These are phyloP conservation scores for Aphelenchoides avenae DNA, from an alignment of 1,140 invertebrate genomes.

Conservation along the genomic window DNA sequence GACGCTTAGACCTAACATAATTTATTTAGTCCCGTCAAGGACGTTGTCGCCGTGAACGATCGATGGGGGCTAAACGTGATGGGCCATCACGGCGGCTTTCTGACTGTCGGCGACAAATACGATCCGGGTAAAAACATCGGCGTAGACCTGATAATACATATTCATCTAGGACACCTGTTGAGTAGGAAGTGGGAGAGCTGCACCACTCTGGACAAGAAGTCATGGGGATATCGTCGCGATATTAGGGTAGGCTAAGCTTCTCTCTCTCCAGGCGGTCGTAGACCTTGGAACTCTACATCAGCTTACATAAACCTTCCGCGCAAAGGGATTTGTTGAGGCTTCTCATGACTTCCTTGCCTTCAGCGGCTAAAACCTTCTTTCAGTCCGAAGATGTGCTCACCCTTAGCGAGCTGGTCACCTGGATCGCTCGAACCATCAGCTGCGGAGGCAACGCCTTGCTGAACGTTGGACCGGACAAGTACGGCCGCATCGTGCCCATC, in stretches of 20 bases:
- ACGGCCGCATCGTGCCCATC: slow-evolving; percentile 70
- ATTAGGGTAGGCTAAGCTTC: slow-evolving; percentile 12
- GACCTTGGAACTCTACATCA: slow-evolving; percentile 9
- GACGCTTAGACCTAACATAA: background rate
- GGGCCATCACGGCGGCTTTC: slow-evolving; percentile 83
- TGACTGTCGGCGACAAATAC: slow-evolving; percentile 74
- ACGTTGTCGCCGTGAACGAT: slow-evolving; percentile 81
- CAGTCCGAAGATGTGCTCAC: slow-evolving; percentile 56
- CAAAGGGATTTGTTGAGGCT: too few relatives aligned
- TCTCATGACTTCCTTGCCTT: too few relatives aligned
- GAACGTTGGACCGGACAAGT: slow-evolving; percentile 59
- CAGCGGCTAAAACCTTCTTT: too few relatives aligned
- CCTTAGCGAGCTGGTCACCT: slow-evolving; percentile 55
- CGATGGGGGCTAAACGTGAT: slow-evolving; percentile 74
- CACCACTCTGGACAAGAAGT: slow-evolving; percentile 81
- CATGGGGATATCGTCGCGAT: slow-evolving; percentile 68
- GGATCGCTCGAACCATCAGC: slow-evolving; percentile 61
- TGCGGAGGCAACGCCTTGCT: slow-evolving; percentile 63
- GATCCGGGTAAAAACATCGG: slow-evolving; percentile 77
- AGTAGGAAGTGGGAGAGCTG: slow-evolving; percentile 63
- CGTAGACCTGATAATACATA: too few relatives aligned
- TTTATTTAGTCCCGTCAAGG: slow-evolving; percentile 73
- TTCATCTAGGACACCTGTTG: slow-evolving; percentile 44
- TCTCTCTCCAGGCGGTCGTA: background rate
- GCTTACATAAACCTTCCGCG: too few relatives aligned